A percentile compares a stretch with the other conserved stretches of the same genome.
These are phyloP conservation scores for Ophion ellenae DNA, from an alignment of 2,888 invertebrate species.

Conservation along the genomic window DNA sequence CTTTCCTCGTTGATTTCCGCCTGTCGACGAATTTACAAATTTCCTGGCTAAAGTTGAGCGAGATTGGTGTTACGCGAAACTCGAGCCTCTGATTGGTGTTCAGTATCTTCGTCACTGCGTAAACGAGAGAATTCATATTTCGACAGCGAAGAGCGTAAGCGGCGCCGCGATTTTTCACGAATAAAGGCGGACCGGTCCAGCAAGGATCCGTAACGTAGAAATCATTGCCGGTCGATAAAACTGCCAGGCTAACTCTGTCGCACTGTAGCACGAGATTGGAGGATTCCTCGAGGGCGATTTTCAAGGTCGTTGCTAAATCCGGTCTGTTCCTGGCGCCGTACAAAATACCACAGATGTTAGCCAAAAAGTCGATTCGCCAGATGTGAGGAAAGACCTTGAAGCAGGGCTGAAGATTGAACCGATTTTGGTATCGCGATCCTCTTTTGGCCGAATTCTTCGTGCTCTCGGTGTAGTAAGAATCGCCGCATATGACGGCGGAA, in stretches of 20 bases:
- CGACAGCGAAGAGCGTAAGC: conserved; percentile 78
- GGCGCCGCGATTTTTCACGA: conserved; percentile 76
- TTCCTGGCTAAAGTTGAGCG: conserved; percentile 68
- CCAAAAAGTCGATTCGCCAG: conserved; percentile 77
- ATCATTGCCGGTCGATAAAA: conserved; percentile 72
- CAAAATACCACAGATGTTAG: conserved; percentile 74
- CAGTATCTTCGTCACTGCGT: conserved; percentile 78
- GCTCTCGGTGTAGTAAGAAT: conserved; percentile 79
- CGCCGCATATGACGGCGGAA: conserved; percentile 79
- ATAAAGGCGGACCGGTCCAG: conserved; percentile 80
- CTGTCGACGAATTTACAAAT: conserved; percentile 62
- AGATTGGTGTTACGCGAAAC: conserved; percentile 75
- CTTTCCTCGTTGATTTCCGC: conserved; percentile 53
- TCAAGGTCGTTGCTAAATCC: conserved; percentile 71
- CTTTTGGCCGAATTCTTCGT: conserved; percentile 66
- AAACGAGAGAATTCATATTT: conserved; percentile 76
- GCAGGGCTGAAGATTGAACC: conserved; percentile 74
- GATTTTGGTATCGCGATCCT: conserved; percentile 70
- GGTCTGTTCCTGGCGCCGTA: conserved; percentile 71
- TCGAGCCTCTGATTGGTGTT: conserved; percentile 78
- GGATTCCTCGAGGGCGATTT: conserved; percentile 69
- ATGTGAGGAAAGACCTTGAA: conserved; percentile 77
- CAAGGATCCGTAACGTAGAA: conserved; percentile 79
- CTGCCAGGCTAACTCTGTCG: conserved; percentile 72
- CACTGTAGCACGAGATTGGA: conserved; percentile 78